Evolutionary conservation across 1,140 invertebrate genomes (phyloP).

Genomic region (Agrypnia vestita): DNA sequence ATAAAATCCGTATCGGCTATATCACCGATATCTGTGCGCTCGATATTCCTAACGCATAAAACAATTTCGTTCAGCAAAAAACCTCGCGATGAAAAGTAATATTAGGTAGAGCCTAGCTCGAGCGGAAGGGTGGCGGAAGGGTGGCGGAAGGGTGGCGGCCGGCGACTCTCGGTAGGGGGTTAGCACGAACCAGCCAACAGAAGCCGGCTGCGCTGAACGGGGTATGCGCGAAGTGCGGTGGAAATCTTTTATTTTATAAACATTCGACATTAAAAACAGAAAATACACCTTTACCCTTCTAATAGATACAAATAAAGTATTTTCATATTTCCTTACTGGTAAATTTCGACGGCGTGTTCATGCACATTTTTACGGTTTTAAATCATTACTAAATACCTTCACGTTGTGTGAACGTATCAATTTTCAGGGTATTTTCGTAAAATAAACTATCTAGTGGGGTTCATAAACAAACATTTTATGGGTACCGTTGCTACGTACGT

Average conservation of each 20-base stretch:
- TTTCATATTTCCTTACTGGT: too few relatives aligned
- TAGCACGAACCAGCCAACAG: background rate
- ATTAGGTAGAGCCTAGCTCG: conserved; percentile 1
- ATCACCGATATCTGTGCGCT: conserved; percentile 1
- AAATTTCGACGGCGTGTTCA: too few relatives aligned
- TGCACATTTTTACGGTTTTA: too few relatives aligned
- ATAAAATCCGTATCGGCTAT: background rate
- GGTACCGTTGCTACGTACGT: too few relatives aligned
- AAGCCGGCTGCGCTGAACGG: conserved; percentile 14
- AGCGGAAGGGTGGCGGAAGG: conserved; percentile 1
- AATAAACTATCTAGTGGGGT: too few relatives aligned
- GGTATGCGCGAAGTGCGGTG: background rate
- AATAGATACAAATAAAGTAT: too few relatives aligned
- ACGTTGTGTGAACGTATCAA: too few relatives aligned
- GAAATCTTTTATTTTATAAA: conserved; percentile 17
- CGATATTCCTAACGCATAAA: conserved; percentile 31
- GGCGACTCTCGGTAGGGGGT: background rate
- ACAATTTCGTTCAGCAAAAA: conserved; percentile 22
- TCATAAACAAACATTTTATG: too few relatives aligned
- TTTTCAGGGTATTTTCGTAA: too few relatives aligned
- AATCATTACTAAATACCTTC: too few relatives aligned
- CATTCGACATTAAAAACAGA: background rate
- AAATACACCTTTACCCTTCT: conserved; percentile 4
- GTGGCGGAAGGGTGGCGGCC: background rate
- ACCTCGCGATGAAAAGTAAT: conserved; percentile 37